Base-by-base conservation (phyloP, 35 echinoderm and acorn worm genomes). In the Ptychodera flava region DNA sequence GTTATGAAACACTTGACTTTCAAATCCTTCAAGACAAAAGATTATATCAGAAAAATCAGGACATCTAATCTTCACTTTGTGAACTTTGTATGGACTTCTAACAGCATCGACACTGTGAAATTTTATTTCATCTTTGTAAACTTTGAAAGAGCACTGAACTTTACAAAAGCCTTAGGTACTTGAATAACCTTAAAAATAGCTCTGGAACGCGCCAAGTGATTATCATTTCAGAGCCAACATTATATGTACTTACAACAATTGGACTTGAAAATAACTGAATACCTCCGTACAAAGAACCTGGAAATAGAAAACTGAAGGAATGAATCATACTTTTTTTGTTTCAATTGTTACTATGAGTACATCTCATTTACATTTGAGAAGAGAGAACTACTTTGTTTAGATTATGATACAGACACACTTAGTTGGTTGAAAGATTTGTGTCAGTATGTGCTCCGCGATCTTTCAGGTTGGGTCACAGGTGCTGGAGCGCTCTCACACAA, bases 201-300 rank as follows among this genome's bases (percentile, higher is more conserved):
- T n/a, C 86, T 30, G 16, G 6, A 15, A 31, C 35, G 1, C 33
- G 16, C 53, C 15, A 12, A 15, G 12, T 12, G 1, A 16, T 28
- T 15, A 32, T 31, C 64, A 29, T 35, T 31, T 33, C 0, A 28
- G 10, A 16, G 31, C 22, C 35, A 85, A 84, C 12, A 30, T 85
- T 33, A 31, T 28, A 76, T 28, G 32, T 38, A 83, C 90, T 92
- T 90, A 95, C 93, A 76, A 95, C 84, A 35, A 95, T 35, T 16
- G 93, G 93, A 28, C 90, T 88, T 77, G 90, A 92, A 36, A 95
- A 78, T 22, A 95, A 88, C 85, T 95, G 93, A 16, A 95, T 35
- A 32, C 78, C 78, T 1, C 93, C 93, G 85, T 95, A 95, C 16
- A 95, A 38, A 34, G 93, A 92, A 79, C 88, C 93, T 95, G 81